Base-by-base conservation (phyloP, 1,140 invertebrate species). In the Chymomyza costata region DNA sequence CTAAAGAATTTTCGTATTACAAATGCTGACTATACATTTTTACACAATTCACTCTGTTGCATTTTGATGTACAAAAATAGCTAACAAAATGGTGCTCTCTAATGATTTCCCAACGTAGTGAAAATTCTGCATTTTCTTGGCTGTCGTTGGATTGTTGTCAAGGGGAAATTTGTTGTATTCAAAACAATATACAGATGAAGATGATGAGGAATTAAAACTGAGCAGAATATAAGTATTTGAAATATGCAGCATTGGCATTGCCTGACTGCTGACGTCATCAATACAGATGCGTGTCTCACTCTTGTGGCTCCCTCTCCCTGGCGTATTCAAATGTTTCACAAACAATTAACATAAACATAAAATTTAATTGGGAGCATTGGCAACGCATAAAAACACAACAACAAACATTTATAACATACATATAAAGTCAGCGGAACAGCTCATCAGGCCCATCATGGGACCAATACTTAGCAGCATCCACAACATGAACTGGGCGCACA, bases 321-420 rank as follows among this genome's bases (percentile, higher is more conserved):
- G 21, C 21, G 21, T 25, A 3, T 28, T 6, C 11, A 59, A 63
- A 53, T 65, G 63, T 67, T 71, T 71, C 63, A 73, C 63, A 78
- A 71, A 67, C 64, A 67, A 73, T 78, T 78, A 67, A 48, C 52
- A 80, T 73, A 78, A 78, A 80, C 73, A 80, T 78, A 54, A 80
- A 66, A 51, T 64, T 34, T 43, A 78, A 80, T 80, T 67, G 63
- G 59, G 64, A 80, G 61, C 67, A 80, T 65, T 8, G 40, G 21
- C 40, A 28, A 16, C 49, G n/a, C 39, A 38, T 28, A 47, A 21
- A n/a, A 30, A 21, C 19, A 18, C 19, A 41, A 45, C 59, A 56
- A 40, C 51, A 68, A 51, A 58, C 65, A 49, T 41, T 54, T 65
- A 44, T 52, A 59, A 56, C 59, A 63, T 48, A 60, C 48, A 34